phyloP scores from a whole-genome alignment of 1,140 invertebrate species.

The Bombus terrestris region DNA sequence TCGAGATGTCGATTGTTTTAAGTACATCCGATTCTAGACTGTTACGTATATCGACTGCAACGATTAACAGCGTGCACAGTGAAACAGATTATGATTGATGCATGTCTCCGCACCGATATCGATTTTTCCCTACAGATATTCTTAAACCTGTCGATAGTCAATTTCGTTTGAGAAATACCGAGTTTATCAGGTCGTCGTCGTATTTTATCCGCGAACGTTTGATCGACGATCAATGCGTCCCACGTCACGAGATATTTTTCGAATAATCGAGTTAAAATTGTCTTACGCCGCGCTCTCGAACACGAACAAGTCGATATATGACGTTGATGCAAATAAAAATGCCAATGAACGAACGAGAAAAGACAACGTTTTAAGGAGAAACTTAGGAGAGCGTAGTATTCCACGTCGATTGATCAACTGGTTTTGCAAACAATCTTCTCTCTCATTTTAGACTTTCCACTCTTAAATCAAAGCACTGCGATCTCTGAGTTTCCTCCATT shows the following conservation, averaged over 20 bases:
- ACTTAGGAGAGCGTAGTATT: no score
- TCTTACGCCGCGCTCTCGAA: background rate
- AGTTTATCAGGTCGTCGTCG: constrained; percentile 6
- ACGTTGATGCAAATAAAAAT: background rate
- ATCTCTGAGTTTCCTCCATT: no score
- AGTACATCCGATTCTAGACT: background rate
- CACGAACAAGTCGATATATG: background rate
- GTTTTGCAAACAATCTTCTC: no score
- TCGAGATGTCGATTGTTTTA: constrained; percentile 25
- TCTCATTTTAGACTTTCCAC: no score
- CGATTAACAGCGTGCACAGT: constrained; percentile 37
- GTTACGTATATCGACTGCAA: constrained; percentile 3
- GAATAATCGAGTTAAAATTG: background rate
- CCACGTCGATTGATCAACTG: no score
- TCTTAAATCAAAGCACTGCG: no score
- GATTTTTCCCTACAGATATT: constrained; percentile 33
- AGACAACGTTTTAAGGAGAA: background rate
- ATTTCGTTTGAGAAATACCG: constrained; percentile 41
- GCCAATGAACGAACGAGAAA: background rate
- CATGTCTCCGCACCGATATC: constrained; percentile 10
- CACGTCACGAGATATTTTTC: background rate
- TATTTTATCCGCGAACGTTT: constrained; percentile 23
- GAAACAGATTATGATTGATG: constrained; percentile 60
- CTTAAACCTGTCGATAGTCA: constrained; percentile 49
- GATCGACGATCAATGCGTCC: background rate